Percentiles rank a stretch among this genome's conserved stretches.
These are phyloP conservation scores for Oryzias sinensis DNA, from an alignment of 2,797 vertebrate species.

Conservation along the genomic window DNA sequence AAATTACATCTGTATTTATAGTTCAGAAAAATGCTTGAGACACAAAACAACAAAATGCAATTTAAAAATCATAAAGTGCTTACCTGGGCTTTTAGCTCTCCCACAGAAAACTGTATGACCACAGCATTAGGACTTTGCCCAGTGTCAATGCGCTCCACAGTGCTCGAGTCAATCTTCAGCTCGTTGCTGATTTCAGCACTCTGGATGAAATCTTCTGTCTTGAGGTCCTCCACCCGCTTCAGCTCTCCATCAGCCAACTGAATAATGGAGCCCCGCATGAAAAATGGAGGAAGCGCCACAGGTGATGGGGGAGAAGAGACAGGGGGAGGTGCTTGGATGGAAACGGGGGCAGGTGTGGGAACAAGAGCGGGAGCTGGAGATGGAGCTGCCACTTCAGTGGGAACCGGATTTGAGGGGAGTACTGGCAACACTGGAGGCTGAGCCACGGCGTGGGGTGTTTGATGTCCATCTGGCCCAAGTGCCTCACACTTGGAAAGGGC, in stretches of 20 bases:
- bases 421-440: slow-evolving; percentile 61
- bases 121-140: slow-evolving; percentile 90
- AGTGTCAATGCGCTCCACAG: slow-evolving; percentile 92
- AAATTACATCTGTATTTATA: no score
- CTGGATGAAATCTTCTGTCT: slow-evolving; percentile 99
- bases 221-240: slow-evolving; percentile 96
- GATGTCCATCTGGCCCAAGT: slow-evolving; percentile 76
- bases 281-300: slow-evolving; percentile 89
- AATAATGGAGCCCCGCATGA: slow-evolving; percentile 98
- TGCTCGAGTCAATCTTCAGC: slow-evolving; percentile 98
- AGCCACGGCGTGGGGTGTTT: slow-evolving; percentile 38
- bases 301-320: slow-evolving; percentile 65
- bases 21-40: neutral
- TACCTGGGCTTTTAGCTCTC: slow-evolving; percentile 97
- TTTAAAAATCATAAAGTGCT: slow-evolving; percentile 15
- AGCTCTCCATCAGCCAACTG: slow-evolving; percentile 97
- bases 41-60: neutral
- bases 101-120: slow-evolving; percentile 95
- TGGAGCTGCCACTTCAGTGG: slow-evolving; percentile 48
- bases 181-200: slow-evolving; percentile 97
- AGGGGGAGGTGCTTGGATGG: slow-evolving; percentile 87
- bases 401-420: slow-evolving; percentile 46
- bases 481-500: slow-evolving; percentile 90
- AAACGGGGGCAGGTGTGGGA: slow-evolving; percentile 84
- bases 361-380: slow-evolving; percentile 74